Conservation (phyloP, 2,888 invertebrate species). For the Mechanitis messenoides region DNA sequence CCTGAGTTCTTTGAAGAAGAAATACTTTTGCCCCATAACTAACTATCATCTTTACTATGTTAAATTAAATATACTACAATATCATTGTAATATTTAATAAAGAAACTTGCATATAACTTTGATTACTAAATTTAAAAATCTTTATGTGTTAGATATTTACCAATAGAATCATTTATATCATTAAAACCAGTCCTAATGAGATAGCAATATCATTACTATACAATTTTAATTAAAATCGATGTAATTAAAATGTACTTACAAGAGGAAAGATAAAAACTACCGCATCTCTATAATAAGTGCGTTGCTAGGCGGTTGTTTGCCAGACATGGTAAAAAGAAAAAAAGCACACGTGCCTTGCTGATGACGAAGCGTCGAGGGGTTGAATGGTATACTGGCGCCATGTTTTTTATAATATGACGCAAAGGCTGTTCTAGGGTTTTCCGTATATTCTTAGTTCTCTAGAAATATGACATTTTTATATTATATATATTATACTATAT, state of each 20-base stretch:
- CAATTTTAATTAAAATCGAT: constrained; percentile 4
- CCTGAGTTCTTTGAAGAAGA: background rate
- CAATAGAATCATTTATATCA: constrained; percentile 7
- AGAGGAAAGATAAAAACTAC: background rate
- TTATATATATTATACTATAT: background rate
- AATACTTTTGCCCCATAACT: constrained; percentile 7
- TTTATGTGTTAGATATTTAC: background rate
- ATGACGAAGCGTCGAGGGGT: constrained; percentile 49
- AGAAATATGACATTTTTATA: background rate
- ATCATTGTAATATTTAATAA: too few species aligned
- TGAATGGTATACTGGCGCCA: constrained; percentile 47
- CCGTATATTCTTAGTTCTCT: background rate
- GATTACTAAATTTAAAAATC: constrained; percentile 2
- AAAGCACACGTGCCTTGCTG: constrained; percentile 42
- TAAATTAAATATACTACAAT: too few species aligned
- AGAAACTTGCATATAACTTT: too few species aligned
- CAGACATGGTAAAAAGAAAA: constrained; percentile 39
- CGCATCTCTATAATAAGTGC: constrained; percentile 10
- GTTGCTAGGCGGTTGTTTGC: constrained; percentile 30
- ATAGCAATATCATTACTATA: background rate
- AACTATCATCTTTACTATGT: background rate
- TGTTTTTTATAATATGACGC: constrained; percentile 37
- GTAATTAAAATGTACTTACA: constrained; percentile 7
- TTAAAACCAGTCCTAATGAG: background rate
- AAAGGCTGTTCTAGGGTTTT: constrained; percentile 10